Evolutionary conservation across 2,888 invertebrate genomes (phyloP), one percentile per base, ranked within the genome.

Genomic region (Lycia hirtaria): DNA sequence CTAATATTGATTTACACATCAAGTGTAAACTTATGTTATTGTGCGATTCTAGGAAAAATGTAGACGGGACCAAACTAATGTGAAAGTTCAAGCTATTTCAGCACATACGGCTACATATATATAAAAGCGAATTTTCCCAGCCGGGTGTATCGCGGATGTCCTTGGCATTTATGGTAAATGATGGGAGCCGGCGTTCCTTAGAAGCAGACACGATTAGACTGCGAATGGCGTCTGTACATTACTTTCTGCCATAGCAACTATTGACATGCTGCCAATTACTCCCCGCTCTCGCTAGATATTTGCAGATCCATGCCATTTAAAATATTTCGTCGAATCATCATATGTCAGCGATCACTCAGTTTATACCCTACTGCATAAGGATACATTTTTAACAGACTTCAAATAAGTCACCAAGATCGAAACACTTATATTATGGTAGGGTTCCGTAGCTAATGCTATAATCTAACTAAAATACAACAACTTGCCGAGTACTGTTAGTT

Each of bases 81-180:
- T 0, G 4, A 12, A 47, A 12, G 14, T 19, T 47, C 22, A 38
- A 9, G 19, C 51, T 19, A 52, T 22, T 48, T 30, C 12, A 6
- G 24, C 20, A 12, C 35, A 6, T 40, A 52, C 24, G 6, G 4
- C 22, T 7, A n/a, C n/a, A n/a, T 9, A 6, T 24, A 4, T 10
- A 48, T 37, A 48, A 22, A 33, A 35, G n/a, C 43, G 30, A 19
- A 10, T 35, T 43, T 53, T 15, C n/a, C 28, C 2, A 15, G 37
- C 5, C n/a, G 15, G 15, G 10, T n/a, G 10, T 9, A 26, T 32
- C 20, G 14, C 37, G 10, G 22, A 37, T 32, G 57, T 48, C 57
- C 57, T 58, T 58, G 57, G 52, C 57, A 58, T 58, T 58, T 58
- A 58, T 58, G 48, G 57, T 58, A 37, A 58, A 49, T 37, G 57